Evolutionary conservation across 2,113 vertebrate genomes (phyloP).

Genomic region (Salminus brasiliensis): DNA sequence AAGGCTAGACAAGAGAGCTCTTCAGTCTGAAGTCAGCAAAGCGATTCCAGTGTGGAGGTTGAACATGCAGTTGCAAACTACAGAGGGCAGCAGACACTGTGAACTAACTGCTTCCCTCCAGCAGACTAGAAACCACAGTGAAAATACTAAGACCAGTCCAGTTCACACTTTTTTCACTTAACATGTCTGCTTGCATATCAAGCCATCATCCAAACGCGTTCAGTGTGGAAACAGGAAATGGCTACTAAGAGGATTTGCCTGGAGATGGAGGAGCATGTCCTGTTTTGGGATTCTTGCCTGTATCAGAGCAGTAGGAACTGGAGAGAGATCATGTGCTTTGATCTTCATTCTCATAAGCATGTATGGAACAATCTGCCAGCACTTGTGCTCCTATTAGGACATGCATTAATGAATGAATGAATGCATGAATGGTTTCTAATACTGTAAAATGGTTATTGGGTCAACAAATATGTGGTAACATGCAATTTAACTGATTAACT

Average conservation of each 20-base stretch:
- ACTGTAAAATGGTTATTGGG: too few relatives aligned
- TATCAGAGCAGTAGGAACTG: background rate
- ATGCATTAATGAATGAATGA: background rate
- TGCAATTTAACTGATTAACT: too few relatives aligned
- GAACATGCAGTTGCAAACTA: background rate
- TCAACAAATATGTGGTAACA: too few relatives aligned
- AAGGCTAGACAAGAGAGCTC: background rate
- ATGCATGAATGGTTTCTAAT: background rate
- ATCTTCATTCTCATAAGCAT: slow-evolving; percentile 12
- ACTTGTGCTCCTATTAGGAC: background rate
- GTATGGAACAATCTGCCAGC: background rate
- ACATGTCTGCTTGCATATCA: background rate
- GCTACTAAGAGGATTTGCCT: background rate
- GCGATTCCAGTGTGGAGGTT: background rate
- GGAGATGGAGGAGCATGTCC: background rate
- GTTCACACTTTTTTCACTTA: background rate
- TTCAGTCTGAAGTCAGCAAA: background rate
- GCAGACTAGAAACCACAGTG: background rate
- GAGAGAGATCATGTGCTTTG: slow-evolving; percentile 24
- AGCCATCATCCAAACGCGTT: background rate
- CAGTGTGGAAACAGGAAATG: background rate
- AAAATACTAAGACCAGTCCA: background rate
- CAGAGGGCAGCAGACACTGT: background rate
- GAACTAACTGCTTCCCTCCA: background rate
- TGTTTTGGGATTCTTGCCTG: background rate